Conservation (phyloP, 2,888 invertebrate genomes). For the Megamerina dolium region DNA sequence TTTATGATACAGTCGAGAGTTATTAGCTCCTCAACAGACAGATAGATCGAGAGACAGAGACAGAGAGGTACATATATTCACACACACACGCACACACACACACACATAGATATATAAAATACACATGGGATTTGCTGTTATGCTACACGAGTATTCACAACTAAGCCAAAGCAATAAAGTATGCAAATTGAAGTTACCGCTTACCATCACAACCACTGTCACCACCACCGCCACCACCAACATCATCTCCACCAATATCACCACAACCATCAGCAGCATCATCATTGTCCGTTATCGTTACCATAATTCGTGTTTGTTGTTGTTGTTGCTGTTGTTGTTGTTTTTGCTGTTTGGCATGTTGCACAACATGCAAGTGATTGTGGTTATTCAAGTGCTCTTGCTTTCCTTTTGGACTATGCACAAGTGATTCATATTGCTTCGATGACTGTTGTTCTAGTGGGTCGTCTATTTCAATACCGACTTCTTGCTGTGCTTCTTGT, state of each 20-base stretch:
- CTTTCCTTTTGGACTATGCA: no score
- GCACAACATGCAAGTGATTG: no score
- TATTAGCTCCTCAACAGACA: no score
- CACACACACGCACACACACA: no score
- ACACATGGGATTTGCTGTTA: no score
- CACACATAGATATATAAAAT: no score
- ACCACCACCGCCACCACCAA: neutral
- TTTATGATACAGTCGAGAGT: conserved; percentile 47
- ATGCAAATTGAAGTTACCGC: conserved; percentile 41
- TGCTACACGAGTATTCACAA: neutral
- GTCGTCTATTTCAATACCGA: no score
- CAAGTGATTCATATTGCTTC: no score
- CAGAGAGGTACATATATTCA: conserved; percentile 36
- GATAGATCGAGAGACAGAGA: no score
- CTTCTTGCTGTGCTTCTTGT: conserved; percentile 15
- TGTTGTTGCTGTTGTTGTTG: conserved; percentile 14
- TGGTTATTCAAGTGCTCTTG: no score
- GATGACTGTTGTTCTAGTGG: neutral
- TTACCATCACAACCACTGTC: conserved; percentile 25
- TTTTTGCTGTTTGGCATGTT: conserved; percentile 26
- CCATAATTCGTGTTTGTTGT: conserved; percentile 15
- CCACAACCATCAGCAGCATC: conserved; percentile 19
- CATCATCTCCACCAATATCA: conserved; percentile 20
- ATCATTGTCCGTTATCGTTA: conserved; percentile 26
- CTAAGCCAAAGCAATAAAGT: conserved; percentile 32